Evolutionary conservation across 2,113 vertebrate genomes (phyloP).

Genomic region (Copsychus sechellarum): DNA sequence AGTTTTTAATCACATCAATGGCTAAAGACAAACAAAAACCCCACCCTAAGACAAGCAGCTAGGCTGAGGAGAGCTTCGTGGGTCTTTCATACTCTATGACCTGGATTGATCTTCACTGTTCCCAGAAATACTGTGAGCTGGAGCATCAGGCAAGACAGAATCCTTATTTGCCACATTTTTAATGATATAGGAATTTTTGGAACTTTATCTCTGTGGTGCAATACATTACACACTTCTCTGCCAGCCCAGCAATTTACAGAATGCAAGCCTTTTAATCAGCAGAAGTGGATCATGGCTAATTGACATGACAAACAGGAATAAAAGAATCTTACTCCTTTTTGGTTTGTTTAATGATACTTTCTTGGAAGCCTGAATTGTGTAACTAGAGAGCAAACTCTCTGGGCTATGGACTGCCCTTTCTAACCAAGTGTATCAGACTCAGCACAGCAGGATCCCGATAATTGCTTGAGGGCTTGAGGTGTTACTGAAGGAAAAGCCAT

Average conservation of each 20-base stretch:
- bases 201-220: background rate
- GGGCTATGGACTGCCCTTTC: background rate
- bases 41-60: background rate
- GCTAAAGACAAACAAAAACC: background rate
- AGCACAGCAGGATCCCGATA: conserved; percentile 31
- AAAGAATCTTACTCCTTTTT: background rate
- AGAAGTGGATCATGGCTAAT: background rate
- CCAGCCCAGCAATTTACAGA: background rate
- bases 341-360: background rate
- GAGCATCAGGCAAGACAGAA: background rate
- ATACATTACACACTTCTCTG: background rate
- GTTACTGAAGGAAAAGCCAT: conserved; percentile 14
- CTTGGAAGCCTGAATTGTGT: background rate
- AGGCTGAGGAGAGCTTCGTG: background rate
- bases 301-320: background rate
- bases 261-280: background rate
- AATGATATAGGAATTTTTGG: background rate
- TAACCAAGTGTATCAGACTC: background rate
- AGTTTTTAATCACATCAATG: background rate
- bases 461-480: conserved; percentile 39
- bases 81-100: background rate
- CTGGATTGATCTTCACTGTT: rapidly evolving
- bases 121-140: background rate
- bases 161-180: background rate
- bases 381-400: background rate